A percentile compares a stretch with the other conserved stretches of the same genome.
Conservation (phyloP, 2,888 invertebrate genomes). For the Chirona hameri region DNA sequence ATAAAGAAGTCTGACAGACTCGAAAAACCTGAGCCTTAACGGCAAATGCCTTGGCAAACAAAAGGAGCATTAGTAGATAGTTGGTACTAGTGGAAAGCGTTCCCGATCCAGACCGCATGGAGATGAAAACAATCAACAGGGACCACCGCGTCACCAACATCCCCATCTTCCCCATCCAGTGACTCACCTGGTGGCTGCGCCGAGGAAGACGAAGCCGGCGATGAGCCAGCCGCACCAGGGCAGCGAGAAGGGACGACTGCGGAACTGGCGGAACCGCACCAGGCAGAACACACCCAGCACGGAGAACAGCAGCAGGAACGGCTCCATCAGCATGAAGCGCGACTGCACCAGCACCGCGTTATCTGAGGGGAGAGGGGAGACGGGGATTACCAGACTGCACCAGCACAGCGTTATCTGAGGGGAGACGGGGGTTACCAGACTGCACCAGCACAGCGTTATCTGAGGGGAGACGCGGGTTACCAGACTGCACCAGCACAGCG, state of each 20-base stretch:
- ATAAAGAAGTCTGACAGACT: no score
- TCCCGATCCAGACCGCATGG: no score
- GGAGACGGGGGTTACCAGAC: no score
- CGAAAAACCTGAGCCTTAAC: no score
- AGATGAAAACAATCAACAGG: no score
- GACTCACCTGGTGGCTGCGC: conserved; percentile 12
- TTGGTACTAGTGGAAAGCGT: no score
- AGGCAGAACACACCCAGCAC: conserved; percentile 56
- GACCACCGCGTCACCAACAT: no score
- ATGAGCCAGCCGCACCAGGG: conserved; percentile 68
- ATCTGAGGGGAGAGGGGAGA: conserved; percentile 55
- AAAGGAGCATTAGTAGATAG: no score
- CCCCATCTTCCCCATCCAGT: not conserved
- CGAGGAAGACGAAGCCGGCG: not conserved
- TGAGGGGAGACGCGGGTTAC: not conserved
- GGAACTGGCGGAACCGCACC: conserved; percentile 50
- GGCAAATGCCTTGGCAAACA: no score
- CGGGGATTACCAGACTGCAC: no score
- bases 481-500: no score
- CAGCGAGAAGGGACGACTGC: conserved; percentile 51
- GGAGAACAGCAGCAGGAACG: conserved; percentile 81
- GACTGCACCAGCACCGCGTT: conserved; percentile 90
- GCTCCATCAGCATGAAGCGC: conserved; percentile 88
- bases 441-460: not conserved
- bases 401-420: not conserved